Evolutionary conservation across 2,888 invertebrate species (phyloP).

Genomic region (Cephus runcator): DNA sequence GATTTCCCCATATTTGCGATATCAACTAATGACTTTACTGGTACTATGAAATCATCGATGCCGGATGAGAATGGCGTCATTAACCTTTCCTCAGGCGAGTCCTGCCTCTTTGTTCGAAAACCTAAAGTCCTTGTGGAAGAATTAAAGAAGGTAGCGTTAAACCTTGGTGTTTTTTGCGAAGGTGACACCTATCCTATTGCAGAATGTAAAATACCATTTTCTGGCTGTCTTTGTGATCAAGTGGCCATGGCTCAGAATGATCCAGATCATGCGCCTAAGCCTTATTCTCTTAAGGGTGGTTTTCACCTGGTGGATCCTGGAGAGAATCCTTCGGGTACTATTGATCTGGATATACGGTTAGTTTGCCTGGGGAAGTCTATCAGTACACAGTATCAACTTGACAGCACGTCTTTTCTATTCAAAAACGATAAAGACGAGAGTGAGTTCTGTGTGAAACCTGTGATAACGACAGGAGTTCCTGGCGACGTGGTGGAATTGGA

Average conservation of each 20-base stretch:
- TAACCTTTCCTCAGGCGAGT: conserved; percentile 50
- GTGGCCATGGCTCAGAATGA: conserved; percentile 57
- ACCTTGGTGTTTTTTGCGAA: conserved; percentile 52
- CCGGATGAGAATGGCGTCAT: conserved; percentile 33
- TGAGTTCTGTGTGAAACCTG: conserved; percentile 43
- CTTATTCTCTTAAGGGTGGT: conserved; percentile 45
- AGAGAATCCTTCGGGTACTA: conserved; percentile 49
- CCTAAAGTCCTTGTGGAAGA: conserved; percentile 51
- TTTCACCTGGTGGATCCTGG: conserved; percentile 53
- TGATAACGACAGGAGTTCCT: conserved; percentile 23
- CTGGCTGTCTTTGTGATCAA: conserved; percentile 59
- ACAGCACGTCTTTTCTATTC: conserved; percentile 42
- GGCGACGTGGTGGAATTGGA: conserved; percentile 18
- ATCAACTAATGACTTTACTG: conserved; percentile 48
- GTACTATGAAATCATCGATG: conserved; percentile 27
- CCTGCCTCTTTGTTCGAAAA: conserved; percentile 53
- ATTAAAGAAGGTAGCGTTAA: conserved; percentile 46
- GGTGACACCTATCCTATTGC: conserved; percentile 59
- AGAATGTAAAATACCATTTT: conserved; percentile 47
- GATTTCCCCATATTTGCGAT: conserved; percentile 58
- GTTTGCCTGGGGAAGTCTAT: conserved; percentile 51
- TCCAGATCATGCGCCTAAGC: conserved; percentile 47
- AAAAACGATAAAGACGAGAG: conserved; percentile 42
- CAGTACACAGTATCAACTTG: conserved; percentile 49
- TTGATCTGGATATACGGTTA: conserved; percentile 48